phyloP scores from a whole-genome alignment of 2,797 vertebrate species.

The Parauchenoglanis ngamensis region DNA sequence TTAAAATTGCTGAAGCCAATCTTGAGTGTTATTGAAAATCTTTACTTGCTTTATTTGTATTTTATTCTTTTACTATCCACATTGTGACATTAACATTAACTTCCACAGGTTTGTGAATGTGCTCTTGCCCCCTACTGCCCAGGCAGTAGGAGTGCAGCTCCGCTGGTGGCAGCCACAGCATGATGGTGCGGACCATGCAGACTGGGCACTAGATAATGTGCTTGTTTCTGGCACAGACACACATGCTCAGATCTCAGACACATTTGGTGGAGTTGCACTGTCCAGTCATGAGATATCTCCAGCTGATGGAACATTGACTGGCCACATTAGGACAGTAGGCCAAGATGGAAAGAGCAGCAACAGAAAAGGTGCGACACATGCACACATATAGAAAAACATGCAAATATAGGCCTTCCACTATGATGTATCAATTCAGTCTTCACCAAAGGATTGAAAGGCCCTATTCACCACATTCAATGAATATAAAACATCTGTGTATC shows the following conservation, averaged over 20 bases:
- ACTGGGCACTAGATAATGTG: conserved; percentile 97
- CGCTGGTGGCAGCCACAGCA: conserved; percentile 99
- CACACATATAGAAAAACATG: neutral
- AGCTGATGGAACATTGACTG: conserved; percentile 81
- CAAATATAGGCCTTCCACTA: neutral
- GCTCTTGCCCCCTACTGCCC: conserved; percentile 88
- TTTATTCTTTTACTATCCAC: neutral
- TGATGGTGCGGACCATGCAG: conserved; percentile 89
- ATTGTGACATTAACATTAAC: neutral
- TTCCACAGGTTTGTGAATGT: conserved; percentile 91
- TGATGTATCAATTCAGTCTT: neutral
- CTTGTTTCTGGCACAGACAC: conserved; percentile 91
- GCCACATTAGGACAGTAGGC: conserved; percentile 77
- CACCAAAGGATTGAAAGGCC: neutral
- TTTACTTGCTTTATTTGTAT: neutral
- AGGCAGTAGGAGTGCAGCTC: conserved; percentile 86
- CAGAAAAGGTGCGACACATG: conserved; percentile 67
- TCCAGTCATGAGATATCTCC: conserved; percentile 90
- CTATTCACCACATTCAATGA: neutral
- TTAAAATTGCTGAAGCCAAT: neutral
- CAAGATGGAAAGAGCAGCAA: conserved; percentile 80
- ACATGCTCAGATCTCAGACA: conserved; percentile 90
- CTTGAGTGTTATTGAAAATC: neutral
- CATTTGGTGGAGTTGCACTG: conserved; percentile 87
- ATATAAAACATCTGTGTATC: neutral